These are phyloP conservation scores for Catostylus mosaicus DNA, from an alignment of 30 jellyfish, hydroid and myxozoan genomes.

Conservation along the genomic window DNA sequence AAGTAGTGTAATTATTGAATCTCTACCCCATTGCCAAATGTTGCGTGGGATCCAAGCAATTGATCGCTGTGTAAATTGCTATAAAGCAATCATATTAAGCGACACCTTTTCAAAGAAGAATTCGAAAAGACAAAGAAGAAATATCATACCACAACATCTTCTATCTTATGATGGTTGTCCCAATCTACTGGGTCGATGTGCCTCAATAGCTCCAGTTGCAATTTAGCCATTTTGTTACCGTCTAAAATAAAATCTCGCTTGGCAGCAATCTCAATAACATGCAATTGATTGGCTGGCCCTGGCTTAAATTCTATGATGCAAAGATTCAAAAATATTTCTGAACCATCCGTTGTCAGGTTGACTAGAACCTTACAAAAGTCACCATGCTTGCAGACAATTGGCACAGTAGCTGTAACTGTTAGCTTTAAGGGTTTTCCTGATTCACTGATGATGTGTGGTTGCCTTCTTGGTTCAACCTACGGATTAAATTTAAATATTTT, in stretches of 20 bases:
- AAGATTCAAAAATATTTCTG: not conserved
- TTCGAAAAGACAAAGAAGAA: not conserved
- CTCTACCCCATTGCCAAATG: too few relatives aligned
- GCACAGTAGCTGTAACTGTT: slow-evolving; percentile 38
- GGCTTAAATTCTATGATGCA: slow-evolving; percentile 50
- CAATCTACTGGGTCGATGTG: slow-evolving; percentile 26
- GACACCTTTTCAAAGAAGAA: not conserved
- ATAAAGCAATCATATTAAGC: too few relatives aligned
- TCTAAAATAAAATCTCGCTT: slow-evolving; percentile 54
- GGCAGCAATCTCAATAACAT: slow-evolving; percentile 46
- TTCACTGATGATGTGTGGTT: slow-evolving; percentile 6
- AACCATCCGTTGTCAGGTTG: slow-evolving; percentile 6
- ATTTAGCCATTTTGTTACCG: slow-evolving; percentile 26
- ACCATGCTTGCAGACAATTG: slow-evolving; percentile 30
- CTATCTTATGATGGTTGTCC: slow-evolving; percentile 30
- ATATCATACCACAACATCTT: slow-evolving; percentile 45
- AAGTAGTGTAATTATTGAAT: too few relatives aligned
- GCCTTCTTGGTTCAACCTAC: slow-evolving; percentile 20
- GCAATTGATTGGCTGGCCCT: slow-evolving; percentile 38
- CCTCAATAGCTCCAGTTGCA: not conserved
- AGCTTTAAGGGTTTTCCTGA: slow-evolving; percentile 34
- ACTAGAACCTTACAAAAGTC: slow-evolving; percentile 7
- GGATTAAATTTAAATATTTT: too few relatives aligned
- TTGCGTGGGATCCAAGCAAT: too few relatives aligned
- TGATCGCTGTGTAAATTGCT: too few relatives aligned